Base-by-base conservation (phyloP, 1,140 invertebrate genomes). In the Epicauta chinensis region DNA sequence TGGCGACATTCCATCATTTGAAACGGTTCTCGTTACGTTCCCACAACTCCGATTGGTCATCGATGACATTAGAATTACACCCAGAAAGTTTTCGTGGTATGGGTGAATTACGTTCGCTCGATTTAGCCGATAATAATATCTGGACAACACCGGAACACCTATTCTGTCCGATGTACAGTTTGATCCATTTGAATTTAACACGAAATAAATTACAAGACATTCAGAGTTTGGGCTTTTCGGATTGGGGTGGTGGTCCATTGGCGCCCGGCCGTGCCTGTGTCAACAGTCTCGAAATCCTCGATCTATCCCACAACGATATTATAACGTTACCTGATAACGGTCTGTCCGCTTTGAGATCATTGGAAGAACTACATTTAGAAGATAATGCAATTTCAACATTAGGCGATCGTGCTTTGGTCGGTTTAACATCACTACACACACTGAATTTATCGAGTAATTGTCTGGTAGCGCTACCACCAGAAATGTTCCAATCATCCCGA, bases 81-180 rank as follows among this genome's bases (percentile, higher is more conserved):
- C 73, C 80, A 15, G 81, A 84, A 55, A 81, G 84, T 47, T 79
- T 90, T 44, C 69, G 78, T 10, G 82, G 84, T 6, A 71, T 91
- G 46, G 74, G 77, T 35, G 77, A 84, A 62, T 73, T 91, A 23
- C 76, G 81, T 50, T 73, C 77, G 53, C 73, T 92, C 51, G 81
- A 91, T 72, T 71, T 93, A 7, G 81, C 80, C 46, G 81, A 85
- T 60, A 91, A 91, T 71, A 88, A 89, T 64, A 82, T 92, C 36
- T 87, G 84, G 82, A 84, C 77, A 14, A 72, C 89, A 34, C 87
- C 89, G 34, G 69, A 75, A 7, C 81, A 84, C 32, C 72, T 88
- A 3, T 82, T 93, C 62, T 92, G 88, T 69, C 81, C 83, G 2
- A 72, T 90, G 37, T 78, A 78, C 53, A 81, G 77, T 63, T 74